phyloP scores from a whole-genome alignment of 1,140 invertebrate species.

The Stenopsyche tienmushanensis region DNA sequence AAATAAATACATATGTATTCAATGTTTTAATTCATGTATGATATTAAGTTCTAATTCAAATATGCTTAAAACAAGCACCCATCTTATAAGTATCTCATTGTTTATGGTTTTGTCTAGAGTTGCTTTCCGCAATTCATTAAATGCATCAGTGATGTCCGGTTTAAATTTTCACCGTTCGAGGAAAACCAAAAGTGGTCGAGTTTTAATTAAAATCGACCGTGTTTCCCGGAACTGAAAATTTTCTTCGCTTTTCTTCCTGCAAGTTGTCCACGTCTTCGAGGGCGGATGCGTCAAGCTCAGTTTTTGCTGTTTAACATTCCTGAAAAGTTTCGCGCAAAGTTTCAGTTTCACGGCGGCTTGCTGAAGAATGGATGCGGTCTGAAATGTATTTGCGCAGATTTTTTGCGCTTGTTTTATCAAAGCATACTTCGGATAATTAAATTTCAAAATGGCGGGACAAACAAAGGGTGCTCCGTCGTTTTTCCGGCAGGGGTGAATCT shows the following conservation, averaged over 20 bases:
- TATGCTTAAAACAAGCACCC: no score
- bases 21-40: no score
- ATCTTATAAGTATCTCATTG: no score
- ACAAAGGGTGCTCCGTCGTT: constrained; percentile 8
- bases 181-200: no score
- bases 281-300: constrained; percentile 2
- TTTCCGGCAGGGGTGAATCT: not conserved
- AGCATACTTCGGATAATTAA: constrained; percentile 31
- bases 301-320: constrained; percentile 36
- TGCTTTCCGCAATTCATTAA: no score
- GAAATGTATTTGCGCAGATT: constrained; percentile 29
- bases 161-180: no score
- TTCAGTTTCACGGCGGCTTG: constrained; percentile 6
- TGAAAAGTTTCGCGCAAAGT: constrained; percentile 23
- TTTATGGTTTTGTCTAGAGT: no score
- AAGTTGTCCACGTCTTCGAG: constrained; percentile 1
- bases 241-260: not conserved
- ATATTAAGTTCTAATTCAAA: no score
- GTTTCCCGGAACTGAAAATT: not conserved
- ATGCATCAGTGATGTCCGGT: no score
- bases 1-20: no score
- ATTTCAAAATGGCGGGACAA: constrained; percentile 22
- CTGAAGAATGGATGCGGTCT: constrained; percentile 24
- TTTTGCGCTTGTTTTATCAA: constrained; percentile 28
- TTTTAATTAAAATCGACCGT: not conserved